A percentile compares a stretch with the other conserved stretches of the same genome.
These are phyloP conservation scores for Prinia subflava DNA, from an alignment of 2,113 vertebrate species.

Conservation along the genomic window DNA sequence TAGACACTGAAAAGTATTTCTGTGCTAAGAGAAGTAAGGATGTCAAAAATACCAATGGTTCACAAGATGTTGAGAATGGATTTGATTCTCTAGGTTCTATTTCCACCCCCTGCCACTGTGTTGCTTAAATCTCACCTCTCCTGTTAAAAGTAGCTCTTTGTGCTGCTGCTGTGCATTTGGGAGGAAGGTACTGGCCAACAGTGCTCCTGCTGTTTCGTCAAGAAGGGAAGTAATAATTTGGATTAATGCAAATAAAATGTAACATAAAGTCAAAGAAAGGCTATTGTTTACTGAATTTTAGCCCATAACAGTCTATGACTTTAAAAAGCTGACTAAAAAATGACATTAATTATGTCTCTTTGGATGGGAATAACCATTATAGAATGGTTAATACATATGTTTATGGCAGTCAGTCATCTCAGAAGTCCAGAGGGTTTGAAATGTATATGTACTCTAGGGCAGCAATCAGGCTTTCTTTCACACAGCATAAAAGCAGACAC, in stretches of 20 bases:
- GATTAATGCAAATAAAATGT: background rate
- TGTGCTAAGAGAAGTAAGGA: background rate
- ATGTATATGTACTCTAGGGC: background rate
- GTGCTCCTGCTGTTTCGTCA: background rate
- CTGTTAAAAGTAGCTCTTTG: background rate
- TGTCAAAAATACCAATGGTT: background rate
- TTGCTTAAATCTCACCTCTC: background rate
- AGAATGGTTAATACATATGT: background rate
- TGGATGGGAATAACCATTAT: background rate
- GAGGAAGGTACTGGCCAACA: background rate
- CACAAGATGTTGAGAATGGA: background rate
- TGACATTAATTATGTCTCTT: background rate
- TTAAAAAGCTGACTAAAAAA: background rate
- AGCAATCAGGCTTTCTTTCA: background rate
- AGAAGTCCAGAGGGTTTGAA: background rate
- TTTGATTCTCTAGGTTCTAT: background rate
- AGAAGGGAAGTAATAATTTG: background rate
- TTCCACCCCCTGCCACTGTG: rapidly evolving
- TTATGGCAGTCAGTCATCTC: background rate
- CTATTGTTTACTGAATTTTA: background rate
- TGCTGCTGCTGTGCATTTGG: background rate
- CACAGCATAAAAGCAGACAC: background rate
- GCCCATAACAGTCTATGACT: background rate
- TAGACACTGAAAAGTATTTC: background rate
- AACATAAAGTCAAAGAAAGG: background rate